phyloP scores from a whole-genome alignment of 1,140 invertebrate genomes.

The Drosophila busckii region DNA sequence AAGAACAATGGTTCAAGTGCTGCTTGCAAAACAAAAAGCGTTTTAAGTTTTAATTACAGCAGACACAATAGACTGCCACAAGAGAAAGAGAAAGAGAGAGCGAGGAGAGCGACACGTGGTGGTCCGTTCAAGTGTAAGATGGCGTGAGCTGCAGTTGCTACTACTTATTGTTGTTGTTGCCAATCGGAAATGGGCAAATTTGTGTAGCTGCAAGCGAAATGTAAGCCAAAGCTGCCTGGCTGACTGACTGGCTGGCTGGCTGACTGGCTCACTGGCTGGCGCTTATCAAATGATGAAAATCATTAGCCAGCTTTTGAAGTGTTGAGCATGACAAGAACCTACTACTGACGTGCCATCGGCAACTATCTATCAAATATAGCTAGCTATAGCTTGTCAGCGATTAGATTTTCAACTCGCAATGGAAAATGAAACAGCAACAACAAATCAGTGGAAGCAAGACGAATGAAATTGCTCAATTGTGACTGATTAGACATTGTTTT shows the following conservation, averaged over 20 bases:
- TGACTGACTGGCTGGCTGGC: slow-evolving; percentile 14
- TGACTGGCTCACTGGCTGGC: slow-evolving; percentile 14
- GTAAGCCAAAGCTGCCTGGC: slow-evolving; percentile 6
- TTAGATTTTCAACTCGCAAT: slow-evolving; percentile 58
- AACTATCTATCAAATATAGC: slow-evolving; percentile 74
- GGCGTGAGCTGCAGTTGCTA: slow-evolving; percentile 6
- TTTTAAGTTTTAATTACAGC: slow-evolving; percentile 74
- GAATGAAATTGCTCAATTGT: slow-evolving; percentile 68
- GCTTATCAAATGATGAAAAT: slow-evolving; percentile 52
- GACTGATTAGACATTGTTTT: slow-evolving; percentile 75
- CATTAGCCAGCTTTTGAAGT: slow-evolving; percentile 41
- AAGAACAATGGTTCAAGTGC: slow-evolving; percentile 70
- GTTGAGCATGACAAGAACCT: too few species aligned
- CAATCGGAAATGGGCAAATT: slow-evolving; percentile 22
- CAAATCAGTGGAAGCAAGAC: slow-evolving; percentile 11
- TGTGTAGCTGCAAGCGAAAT: not conserved
- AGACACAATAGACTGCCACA: slow-evolving; percentile 45
- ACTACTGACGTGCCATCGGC: slow-evolving; percentile 67
- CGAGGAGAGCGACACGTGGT: slow-evolving; percentile 40
- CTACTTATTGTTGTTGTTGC: too few species aligned
- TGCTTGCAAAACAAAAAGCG: slow-evolving; percentile 76
- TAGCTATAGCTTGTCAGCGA: slow-evolving; percentile 75
- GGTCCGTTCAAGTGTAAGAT: slow-evolving; percentile 27
- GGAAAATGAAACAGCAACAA: slow-evolving; percentile 25
- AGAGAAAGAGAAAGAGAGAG: slow-evolving; percentile 3